Conservation (phyloP, 2,797 vertebrate genomes). For the Phoxinus dragarum region DNA sequence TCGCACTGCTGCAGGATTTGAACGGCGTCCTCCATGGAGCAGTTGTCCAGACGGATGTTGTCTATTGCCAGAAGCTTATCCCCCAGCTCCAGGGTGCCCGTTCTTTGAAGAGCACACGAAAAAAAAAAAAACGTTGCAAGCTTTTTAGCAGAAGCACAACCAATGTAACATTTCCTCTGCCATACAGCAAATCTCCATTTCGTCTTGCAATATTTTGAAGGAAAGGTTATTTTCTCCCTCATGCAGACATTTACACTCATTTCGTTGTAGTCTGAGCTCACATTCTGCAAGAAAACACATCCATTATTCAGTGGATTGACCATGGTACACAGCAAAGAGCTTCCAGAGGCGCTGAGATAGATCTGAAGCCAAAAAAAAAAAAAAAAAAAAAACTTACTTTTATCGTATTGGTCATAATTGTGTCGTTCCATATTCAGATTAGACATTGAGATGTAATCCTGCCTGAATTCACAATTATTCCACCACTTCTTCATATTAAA, state of each 20-base stretch:
- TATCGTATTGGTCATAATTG: conserved; percentile 25
- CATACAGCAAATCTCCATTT: conserved; percentile 4
- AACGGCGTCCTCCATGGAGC: conserved; percentile 98
- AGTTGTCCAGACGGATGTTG: conserved; percentile 95
- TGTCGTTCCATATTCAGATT: conserved; percentile 3
- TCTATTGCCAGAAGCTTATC: conserved; percentile 97
- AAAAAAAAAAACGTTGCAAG: not conserved
- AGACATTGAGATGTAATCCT: conserved; percentile 21
- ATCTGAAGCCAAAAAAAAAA: not conserved
- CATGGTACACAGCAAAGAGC: conserved; percentile 19
- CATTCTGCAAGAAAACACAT: conserved; percentile 32
- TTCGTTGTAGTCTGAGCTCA: conserved; percentile 20
- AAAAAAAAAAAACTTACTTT: not conserved
- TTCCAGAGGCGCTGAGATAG: conserved; percentile 4
- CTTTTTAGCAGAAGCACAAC: not conserved
- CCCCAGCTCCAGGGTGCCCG: conserved; percentile 93
- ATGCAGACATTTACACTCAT: conserved; percentile 35
- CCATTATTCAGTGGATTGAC: conserved; percentile 50
- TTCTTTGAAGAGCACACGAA: conserved; percentile 73
- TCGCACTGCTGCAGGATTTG: conserved; percentile 98
- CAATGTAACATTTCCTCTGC: not conserved
- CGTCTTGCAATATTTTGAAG: not conserved
- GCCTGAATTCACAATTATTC: conserved; percentile 45
- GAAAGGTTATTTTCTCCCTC: conserved; percentile 19
- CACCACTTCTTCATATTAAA: conserved; percentile 33